These are phyloP conservation scores for Watersipora subatra DNA, from an alignment of 1,140 invertebrate genomes.

Conservation along the genomic window DNA sequence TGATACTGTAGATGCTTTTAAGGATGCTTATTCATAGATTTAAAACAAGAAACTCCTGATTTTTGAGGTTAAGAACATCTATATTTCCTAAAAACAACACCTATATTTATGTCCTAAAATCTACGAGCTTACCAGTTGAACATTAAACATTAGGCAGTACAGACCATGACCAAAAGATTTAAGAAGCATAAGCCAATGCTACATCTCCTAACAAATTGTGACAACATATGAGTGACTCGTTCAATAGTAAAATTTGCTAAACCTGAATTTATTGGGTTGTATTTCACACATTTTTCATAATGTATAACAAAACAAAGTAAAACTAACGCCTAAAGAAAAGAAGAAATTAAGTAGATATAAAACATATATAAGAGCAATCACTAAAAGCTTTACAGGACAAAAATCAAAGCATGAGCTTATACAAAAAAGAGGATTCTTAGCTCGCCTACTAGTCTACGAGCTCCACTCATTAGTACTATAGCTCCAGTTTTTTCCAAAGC, in stretches of 20 bases:
- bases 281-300: not conserved
- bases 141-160: not conserved
- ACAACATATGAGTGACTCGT: not conserved
- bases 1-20: not conserved
- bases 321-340: not conserved
- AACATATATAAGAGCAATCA: not conserved
- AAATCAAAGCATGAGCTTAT: not conserved
- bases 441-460: not conserved
- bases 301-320: not conserved
- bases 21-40: not conserved
- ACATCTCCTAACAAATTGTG: not conserved
- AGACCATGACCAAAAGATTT: not conserved
- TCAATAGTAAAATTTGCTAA: not conserved
- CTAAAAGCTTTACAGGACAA: not conserved
- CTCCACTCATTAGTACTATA: not conserved
- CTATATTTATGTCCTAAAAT: not conserved
- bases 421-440: not conserved
- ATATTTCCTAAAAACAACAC: not conserved
- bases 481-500: not conserved
- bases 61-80: not conserved
- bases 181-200: not conserved
- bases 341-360: not conserved
- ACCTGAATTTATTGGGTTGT: not conserved
- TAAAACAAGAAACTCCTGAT: not conserved
- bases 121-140: not conserved